Conservation (phyloP, 2,888 invertebrate species). For the Stomorhina lunata region DNA sequence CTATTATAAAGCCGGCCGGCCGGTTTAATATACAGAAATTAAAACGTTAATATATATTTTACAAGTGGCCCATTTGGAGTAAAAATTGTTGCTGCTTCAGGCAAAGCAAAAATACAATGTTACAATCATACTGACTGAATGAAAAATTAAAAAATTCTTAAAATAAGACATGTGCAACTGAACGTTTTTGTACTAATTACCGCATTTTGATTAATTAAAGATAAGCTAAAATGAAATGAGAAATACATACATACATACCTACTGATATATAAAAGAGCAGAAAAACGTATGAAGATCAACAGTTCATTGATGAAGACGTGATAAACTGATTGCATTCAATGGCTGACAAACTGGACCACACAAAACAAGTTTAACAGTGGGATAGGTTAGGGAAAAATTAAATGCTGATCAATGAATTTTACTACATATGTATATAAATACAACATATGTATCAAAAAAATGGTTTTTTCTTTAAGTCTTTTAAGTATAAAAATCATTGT, state of each 20-base stretch:
- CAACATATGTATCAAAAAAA: too few relatives aligned
- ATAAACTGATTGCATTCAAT: conserved; percentile 46
- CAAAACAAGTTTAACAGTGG: conserved; percentile 39
- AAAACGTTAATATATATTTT: conserved; percentile 19
- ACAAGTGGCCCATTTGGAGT: conserved; percentile 27
- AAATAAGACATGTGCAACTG: conserved; percentile 59
- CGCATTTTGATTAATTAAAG: conserved; percentile 41
- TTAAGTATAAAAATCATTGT: not conserved
- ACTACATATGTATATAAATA: too few relatives aligned
- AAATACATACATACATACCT: too few relatives aligned
- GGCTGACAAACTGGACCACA: conserved; percentile 40
- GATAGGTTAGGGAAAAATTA: conserved; percentile 28
- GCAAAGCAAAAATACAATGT: not conserved
- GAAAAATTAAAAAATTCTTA: conserved; percentile 63
- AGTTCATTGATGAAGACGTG: conserved; percentile 41
- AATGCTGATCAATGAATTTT: too few relatives aligned
- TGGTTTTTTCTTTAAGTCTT: not conserved
- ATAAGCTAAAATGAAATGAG: conserved; percentile 11
- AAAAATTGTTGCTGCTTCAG: not conserved
- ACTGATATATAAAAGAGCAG: not conserved
- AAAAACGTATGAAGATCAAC: not conserved
- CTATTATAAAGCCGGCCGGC: conserved; percentile 58
- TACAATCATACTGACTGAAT: conserved; percentile 19
- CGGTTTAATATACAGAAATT: not conserved
- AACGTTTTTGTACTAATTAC: conserved; percentile 63